Evolutionary conservation across 2,113 vertebrate species (phyloP), one percentile per base, ranked within the genome.

Genomic region (Microcebus jonahi): DNA sequence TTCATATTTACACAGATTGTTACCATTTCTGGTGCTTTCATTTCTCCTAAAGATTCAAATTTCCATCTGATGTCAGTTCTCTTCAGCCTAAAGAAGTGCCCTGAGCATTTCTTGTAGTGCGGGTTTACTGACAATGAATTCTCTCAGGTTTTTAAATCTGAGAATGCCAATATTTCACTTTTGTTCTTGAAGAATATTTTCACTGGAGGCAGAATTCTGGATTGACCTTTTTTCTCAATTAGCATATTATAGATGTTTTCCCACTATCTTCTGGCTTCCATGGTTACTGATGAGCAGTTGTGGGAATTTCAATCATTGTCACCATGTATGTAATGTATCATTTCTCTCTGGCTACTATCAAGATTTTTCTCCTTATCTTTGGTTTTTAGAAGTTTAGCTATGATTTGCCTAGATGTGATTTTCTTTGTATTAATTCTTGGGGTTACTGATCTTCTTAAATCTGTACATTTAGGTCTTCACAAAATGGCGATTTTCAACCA

Each of bases 131-230:
- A 39, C 17, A 67, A 67, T 45, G n/a, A 55, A 75, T 48, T 77
- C 63, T 57, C 55, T 57, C 42, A n/a, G 45, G 34, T 67, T 67
- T 29, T 59, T 71, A 23, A 34, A 45, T 73, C 34, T 42, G 42
- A 68, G 67, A 80, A 29, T 45, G 39, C 65, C 50, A 39, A 39
- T 39, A 42, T 75, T 92, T 85, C 48, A 79, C 59, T 25, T 88
- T 94, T 59, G 55, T 63, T 80, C 50, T 94, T 76, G 6, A 81
- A 94, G 84, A 65, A 23, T 76, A 55, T 85, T 77, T 81, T 85
- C 39, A 61, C 50, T 5, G 25, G 5, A 48, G 23, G 34, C 67
- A 63, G 68, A 80, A 88, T 73, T 88, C 77, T 61, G 50, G 39
- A 65, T 27, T 79, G 86, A 94, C 6, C 29, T n/a, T 65, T 89